Evolutionary conservation across 2,113 vertebrate species (phyloP).

Genomic region (Struthio camelus): DNA sequence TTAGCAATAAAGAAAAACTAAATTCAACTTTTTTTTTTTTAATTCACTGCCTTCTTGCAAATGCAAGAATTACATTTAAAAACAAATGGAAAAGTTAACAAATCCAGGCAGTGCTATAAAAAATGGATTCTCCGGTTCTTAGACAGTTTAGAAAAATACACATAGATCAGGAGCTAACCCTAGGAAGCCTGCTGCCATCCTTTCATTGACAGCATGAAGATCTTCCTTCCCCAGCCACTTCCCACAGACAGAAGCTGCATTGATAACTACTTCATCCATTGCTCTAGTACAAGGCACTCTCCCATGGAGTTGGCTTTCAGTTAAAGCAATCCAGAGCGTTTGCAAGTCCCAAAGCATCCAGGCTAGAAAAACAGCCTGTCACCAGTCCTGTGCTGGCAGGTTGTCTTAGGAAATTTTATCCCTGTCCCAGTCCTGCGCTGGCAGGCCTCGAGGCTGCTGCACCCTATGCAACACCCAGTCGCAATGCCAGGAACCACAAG

Average conservation of each 20-base stretch:
- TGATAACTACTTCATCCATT: neutral
- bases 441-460: neutral
- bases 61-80: neutral
- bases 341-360: neutral
- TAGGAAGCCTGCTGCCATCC: neutral
- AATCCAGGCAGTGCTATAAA: neutral
- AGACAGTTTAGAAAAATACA: neutral
- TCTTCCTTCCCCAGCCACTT: neutral
- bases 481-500: neutral
- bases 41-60: neutral
- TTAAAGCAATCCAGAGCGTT: neutral
- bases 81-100: neutral
- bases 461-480: accelerated
- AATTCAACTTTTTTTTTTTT: neutral
- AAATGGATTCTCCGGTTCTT: neutral
- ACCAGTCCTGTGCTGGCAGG: neutral
- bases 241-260: neutral
- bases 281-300: neutral
- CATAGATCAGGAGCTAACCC: neutral
- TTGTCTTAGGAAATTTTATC: neutral
- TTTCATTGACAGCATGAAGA: neutral
- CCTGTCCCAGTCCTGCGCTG: neutral
- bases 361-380: neutral
- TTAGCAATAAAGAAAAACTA: neutral
- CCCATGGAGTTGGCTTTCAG: neutral